These are phyloP conservation scores for Trissolcus basalis DNA, from an alignment of 1,140 invertebrate genomes.

Conservation along the genomic window DNA sequence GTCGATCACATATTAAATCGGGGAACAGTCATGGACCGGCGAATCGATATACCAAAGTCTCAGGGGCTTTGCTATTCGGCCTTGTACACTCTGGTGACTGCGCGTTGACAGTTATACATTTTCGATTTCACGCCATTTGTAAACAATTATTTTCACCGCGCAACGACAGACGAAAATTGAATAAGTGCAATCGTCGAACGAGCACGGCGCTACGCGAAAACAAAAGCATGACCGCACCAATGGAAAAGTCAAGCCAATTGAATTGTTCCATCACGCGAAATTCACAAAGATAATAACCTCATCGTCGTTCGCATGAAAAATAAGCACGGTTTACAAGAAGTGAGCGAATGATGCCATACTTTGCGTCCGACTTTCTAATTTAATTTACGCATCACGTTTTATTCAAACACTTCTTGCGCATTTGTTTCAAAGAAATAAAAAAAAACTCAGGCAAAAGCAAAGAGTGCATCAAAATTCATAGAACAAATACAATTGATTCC, in stretches of 20 bases:
- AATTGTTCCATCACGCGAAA: constrained; percentile 14
- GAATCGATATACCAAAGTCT: constrained; percentile 32
- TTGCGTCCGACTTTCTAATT: too few relatives aligned
- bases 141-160: constrained; percentile 22
- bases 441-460: too few relatives aligned
- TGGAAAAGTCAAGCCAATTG: constrained; percentile 12
- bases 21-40: constrained; percentile 16
- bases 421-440: background rate
- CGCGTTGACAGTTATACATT: constrained; percentile 25
- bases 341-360: too few relatives aligned
- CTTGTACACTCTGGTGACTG: too few relatives aligned
- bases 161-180: constrained; percentile 24
- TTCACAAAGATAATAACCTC: constrained; percentile 10
- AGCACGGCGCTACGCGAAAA: constrained; percentile 12
- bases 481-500: too few relatives aligned
- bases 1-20: constrained; percentile 37
- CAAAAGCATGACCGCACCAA: constrained; percentile 8
- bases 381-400: background rate
- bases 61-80: constrained; percentile 1
- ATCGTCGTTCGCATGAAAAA: constrained; percentile 2
- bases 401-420: background rate
- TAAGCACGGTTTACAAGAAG: background rate
- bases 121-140: constrained; percentile 35
- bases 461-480: too few relatives aligned
- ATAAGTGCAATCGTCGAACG: constrained; percentile 21